Conservation (phyloP, 2,888 invertebrate species). For the Lasioglossum leucozonium region DNA sequence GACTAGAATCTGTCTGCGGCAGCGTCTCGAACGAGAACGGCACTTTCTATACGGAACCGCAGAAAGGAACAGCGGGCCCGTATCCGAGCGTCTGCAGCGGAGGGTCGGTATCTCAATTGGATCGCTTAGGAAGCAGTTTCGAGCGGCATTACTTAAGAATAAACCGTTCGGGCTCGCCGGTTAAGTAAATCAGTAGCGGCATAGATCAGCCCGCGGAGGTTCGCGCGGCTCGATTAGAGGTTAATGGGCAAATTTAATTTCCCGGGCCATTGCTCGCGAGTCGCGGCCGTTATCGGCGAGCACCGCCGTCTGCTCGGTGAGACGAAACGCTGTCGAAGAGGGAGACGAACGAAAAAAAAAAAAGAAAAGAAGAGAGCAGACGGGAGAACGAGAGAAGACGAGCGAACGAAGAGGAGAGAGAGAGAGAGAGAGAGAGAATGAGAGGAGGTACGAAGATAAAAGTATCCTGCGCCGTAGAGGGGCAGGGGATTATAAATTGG, state of each 20-base stretch:
- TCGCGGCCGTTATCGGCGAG: constrained; percentile 65
- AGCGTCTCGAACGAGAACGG: neutral
- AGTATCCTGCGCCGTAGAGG: constrained; percentile 62
- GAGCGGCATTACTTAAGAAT: neutral
- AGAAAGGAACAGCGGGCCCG: neutral
- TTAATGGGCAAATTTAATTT: constrained; percentile 76
- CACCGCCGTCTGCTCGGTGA: constrained; percentile 51
- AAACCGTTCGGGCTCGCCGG: neutral
- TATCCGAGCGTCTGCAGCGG: neutral
- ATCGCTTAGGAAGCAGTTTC: constrained; percentile 3
- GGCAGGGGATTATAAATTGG: constrained; percentile 78
- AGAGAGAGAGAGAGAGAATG: neutral
- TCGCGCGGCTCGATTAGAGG: constrained; percentile 63
- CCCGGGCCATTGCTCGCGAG: constrained; percentile 68
- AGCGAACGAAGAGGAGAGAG: neutral
- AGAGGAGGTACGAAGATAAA: constrained; percentile 65
- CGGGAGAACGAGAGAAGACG: constrained; percentile 6
- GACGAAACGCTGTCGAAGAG: constrained; percentile 40
- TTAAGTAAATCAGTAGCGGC: constrained; percentile 41
- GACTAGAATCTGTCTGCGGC: neutral
- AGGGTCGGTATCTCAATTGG: neutral
- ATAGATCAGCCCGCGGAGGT: constrained; percentile 11
- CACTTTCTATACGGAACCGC: neutral
- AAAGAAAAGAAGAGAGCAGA: neutral
- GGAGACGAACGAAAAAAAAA: constrained; percentile 26